Base-by-base conservation (phyloP, 2,888 invertebrate genomes). In the Cantharis flavilabris region DNA sequence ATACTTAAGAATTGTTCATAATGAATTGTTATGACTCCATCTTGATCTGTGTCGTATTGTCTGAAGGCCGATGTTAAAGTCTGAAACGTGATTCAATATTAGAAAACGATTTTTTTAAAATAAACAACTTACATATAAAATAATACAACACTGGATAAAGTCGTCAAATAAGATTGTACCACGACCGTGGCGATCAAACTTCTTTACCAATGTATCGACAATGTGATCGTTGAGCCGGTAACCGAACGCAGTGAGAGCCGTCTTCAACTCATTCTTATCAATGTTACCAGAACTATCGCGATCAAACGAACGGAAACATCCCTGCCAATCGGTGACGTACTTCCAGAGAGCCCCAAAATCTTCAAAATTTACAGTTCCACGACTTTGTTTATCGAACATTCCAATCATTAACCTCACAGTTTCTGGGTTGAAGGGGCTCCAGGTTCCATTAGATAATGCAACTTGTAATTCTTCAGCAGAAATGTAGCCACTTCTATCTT, bases 261-360 rank as follows among this genome's bases (percentile, higher is more conserved):
- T 95, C 88, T 94, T 95, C n/a, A 99, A 88, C 89, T 99, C 99
- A 73, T 92, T 89, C 83, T 91, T 93, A 88, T 98, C 98, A 82
- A 99, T 99, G 84, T 96, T 96, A 26, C 99, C 96, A 5, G 96
- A 96, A 85, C 94, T 95, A 86, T 99, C 98, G 67, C 94, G 90
- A 87, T 99, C 99, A 87, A 98, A 99, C 0, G 96, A 94, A 62
- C 96, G 92, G 88, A 99, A 99, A 87, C 97, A 98, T 85, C 93
- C 94, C 86, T 98, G 97, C 99, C 99, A 99, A 85, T 99, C 98
- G 7, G 96, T 97, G 0, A 99, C 96, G 88, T 98, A 99, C 87
- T 98, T 97, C 99, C 99, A 99, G 0, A 99, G 89, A 0, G 97
- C 95, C 70, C 96, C 95, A 89, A 99, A 99, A 88, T 99, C 98